A percentile compares a stretch with the other conserved stretches of the same genome.
These are phyloP conservation scores for Acrocephalus arundinaceus DNA, from an alignment of 2,113 vertebrate species.

Conservation along the genomic window DNA sequence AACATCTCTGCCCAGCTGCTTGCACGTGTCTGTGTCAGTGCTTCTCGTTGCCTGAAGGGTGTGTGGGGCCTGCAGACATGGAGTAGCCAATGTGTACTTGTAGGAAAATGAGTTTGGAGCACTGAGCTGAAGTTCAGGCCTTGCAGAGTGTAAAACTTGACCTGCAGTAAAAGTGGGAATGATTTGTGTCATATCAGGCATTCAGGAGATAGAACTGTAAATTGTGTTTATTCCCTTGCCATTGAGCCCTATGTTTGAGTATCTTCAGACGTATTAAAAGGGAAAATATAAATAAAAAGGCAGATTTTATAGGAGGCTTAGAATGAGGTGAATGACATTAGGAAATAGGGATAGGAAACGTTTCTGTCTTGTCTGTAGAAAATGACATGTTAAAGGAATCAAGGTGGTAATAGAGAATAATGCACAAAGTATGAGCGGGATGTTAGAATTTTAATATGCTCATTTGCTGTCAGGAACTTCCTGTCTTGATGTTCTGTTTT, in stretches of 20 bases:
- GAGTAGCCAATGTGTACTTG: rapidly evolving
- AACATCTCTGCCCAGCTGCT: background rate
- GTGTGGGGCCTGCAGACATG: background rate
- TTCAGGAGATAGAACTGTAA: slow-evolving; percentile 4
- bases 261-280: background rate
- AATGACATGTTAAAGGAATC: background rate
- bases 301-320: slow-evolving; percentile 6
- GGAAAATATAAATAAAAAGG: slow-evolving; percentile 40
- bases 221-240: slow-evolving; percentile 20
- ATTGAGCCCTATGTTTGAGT: background rate
- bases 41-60: background rate
- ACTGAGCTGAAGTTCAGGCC: background rate
- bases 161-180: background rate
- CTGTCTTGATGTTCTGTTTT: background rate
- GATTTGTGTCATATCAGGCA: background rate
- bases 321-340: background rate
- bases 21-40: rapidly evolving
- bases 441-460: background rate
- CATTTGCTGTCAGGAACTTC: background rate
- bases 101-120: background rate
- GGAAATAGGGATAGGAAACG: background rate
- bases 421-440: background rate
- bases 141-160: background rate
- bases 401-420: background rate
- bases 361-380: background rate